A percentile compares a stretch with the other conserved stretches of the same genome.
Conservation (phyloP, 2,797 vertebrate genomes). For the Sphenodon punctatus region DNA sequence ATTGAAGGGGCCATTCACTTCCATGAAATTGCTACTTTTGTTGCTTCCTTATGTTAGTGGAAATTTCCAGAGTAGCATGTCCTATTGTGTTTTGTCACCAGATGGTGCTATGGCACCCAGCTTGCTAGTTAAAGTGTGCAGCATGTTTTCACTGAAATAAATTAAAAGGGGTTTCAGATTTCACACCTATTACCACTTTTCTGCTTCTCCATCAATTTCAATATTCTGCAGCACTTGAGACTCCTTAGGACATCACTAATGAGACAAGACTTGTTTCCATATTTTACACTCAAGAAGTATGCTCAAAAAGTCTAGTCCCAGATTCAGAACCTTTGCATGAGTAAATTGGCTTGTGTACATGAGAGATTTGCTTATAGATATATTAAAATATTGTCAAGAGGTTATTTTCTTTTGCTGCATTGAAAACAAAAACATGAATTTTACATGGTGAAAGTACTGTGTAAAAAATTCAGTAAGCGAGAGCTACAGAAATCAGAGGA, state of each 20-base stretch:
- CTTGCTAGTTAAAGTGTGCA: neutral
- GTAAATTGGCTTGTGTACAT: neutral
- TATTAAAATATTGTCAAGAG: neutral
- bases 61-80: neutral
- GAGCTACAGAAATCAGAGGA: neutral
- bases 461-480: too few relatives aligned
- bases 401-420: neutral
- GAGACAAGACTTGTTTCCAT: neutral
- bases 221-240: neutral
- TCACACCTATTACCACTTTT: neutral
- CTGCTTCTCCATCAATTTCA: neutral
- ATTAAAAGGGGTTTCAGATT: accelerated
- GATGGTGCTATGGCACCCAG: neutral
- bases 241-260: neutral
- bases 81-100: neutral
- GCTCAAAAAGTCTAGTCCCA: neutral
- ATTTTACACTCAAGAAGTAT: accelerated
- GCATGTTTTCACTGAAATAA: accelerated
- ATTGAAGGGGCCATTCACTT: too few relatives aligned
- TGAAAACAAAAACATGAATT: neutral
- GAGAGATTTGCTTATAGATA: neutral
- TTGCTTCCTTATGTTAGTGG: neutral
- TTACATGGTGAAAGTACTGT: too few relatives aligned
- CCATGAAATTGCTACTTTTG: too few relatives aligned
- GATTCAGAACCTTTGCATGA: neutral